These are phyloP conservation scores for Drosophila conformis DNA, from an alignment of 2,888 invertebrate species.

Conservation along the genomic window DNA sequence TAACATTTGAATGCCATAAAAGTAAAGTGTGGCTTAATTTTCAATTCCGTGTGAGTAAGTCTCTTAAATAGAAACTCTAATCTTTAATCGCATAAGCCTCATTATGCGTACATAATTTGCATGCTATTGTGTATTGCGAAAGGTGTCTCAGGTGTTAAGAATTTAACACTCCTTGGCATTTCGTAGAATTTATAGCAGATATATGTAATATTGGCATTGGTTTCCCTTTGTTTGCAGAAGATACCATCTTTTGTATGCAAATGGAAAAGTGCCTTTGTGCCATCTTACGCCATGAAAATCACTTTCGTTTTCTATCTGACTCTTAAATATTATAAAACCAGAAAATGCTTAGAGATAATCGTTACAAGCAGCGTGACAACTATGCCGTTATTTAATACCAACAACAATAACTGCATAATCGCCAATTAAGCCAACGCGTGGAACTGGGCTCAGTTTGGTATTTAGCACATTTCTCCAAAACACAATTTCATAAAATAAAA, in stretches of 20 bases:
- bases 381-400: conserved; percentile 72
- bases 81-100: conserved; percentile 12
- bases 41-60: conserved; percentile 25
- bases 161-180: background rate
- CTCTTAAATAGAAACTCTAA: conserved; percentile 24
- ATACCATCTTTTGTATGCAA: background rate
- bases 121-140: background rate
- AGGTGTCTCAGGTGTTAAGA: background rate
- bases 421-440: conserved; percentile 11
- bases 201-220: background rate
- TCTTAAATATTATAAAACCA: conserved; percentile 71
- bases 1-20: conserved; percentile 4
- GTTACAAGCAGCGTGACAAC: conserved; percentile 63
- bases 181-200: background rate
- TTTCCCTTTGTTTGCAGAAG: background rate
- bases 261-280: conserved; percentile 23
- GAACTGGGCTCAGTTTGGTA: conserved; percentile 47
- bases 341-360: conserved; percentile 48
- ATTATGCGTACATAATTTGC: conserved; percentile 20
- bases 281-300: conserved; percentile 49
- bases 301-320: conserved; percentile 68
- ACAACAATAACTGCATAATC: conserved; percentile 52
- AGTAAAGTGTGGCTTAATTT: background rate
- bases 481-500: conserved; percentile 38
- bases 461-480: conserved; percentile 67